Conservation (phyloP, 2,797 vertebrate species). For the Galago senegalensis region DNA sequence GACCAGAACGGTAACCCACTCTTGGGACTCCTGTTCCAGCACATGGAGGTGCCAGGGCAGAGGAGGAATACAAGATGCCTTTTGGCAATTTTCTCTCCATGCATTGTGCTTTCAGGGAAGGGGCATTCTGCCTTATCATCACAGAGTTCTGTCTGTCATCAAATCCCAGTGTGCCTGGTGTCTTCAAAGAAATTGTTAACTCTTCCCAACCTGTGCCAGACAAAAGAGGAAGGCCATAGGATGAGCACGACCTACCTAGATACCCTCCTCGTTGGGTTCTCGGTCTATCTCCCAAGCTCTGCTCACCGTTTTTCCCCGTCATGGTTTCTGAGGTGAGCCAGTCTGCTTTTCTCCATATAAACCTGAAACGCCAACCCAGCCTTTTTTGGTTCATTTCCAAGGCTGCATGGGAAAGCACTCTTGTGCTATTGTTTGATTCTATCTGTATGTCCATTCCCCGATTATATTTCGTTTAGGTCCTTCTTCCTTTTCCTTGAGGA, state of each 20-base stretch:
- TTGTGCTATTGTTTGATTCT: background rate
- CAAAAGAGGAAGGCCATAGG: background rate
- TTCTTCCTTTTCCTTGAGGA: background rate
- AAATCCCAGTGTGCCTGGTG: background rate
- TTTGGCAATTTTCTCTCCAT: background rate
- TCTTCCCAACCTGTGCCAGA: background rate
- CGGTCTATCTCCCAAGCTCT: background rate
- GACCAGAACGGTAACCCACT: background rate
- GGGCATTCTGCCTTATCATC: background rate
- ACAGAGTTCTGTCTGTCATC: background rate
- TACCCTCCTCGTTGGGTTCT: background rate
- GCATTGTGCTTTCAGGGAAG: background rate
- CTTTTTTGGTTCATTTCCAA: constrained; percentile 29
- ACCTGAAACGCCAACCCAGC: background rate
- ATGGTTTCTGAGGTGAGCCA: background rate
- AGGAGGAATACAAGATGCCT: background rate
- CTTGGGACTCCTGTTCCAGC: background rate
- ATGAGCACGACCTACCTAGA: background rate
- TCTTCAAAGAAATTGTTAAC: background rate
- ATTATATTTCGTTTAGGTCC: background rate
- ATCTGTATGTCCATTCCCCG: background rate
- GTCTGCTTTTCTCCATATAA: background rate
- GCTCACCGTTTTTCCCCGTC: too few species aligned
- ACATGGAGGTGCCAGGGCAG: background rate
- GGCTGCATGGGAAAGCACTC: background rate